These are phyloP conservation scores for Scarus forsteni DNA, from an alignment of 2,797 vertebrate genomes.

Conservation along the genomic window DNA sequence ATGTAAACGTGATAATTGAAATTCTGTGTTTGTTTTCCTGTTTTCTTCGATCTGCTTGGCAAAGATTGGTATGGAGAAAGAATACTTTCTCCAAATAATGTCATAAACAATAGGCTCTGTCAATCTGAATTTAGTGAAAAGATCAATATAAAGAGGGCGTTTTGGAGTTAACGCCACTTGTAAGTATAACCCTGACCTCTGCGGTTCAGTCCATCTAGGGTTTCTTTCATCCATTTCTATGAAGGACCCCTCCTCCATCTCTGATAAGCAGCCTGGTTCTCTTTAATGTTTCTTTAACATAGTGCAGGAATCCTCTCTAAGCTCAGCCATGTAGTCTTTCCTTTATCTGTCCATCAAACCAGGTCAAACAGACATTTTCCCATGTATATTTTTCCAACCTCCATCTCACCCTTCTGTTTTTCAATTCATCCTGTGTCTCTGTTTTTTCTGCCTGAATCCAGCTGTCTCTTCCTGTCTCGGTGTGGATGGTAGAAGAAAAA, in stretches of 20 bases:
- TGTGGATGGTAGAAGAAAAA: constrained; percentile 31
- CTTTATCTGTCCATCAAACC: constrained; percentile 34
- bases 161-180: too few species aligned
- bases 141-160: too few species aligned
- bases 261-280: neutral
- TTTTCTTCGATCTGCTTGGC: too few species aligned
- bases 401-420: constrained; percentile 29
- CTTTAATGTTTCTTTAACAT: neutral
- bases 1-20: too few species aligned
- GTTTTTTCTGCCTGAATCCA: neutral
- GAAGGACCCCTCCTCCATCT: neutral
- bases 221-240: neutral
- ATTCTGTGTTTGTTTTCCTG: too few species aligned
- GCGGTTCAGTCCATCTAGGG: neutral
- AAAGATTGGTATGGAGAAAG: too few species aligned
- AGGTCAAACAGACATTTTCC: constrained; percentile 36
- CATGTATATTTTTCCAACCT: constrained; percentile 35
- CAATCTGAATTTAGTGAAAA: too few species aligned
- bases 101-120: too few species aligned
- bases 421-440: constrained; percentile 5
- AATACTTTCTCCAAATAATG: too few species aligned
- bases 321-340: neutral
- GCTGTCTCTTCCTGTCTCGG: constrained; percentile 27
- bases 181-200: too few species aligned
- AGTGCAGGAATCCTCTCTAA: neutral